A percentile compares a stretch with the other conserved stretches of the same genome.
phyloP scores from a whole-genome alignment of 2,797 vertebrate genomes.

The Pterois miles region DNA sequence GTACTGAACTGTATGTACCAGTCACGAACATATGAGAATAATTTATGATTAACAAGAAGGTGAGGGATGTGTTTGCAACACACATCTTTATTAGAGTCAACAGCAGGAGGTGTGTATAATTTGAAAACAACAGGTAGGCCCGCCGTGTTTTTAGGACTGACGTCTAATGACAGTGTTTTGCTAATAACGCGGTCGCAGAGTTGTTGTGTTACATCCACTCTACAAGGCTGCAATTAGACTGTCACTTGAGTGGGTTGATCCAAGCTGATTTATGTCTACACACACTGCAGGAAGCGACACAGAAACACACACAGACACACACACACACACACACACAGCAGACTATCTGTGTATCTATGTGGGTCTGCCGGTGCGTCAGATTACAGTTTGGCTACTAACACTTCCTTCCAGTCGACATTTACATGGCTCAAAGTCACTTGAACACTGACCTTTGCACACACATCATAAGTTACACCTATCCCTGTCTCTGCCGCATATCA shows the following conservation, averaged over 20 bases:
- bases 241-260: neutral
- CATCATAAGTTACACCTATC: neutral
- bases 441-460: neutral
- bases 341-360: neutral
- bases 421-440: neutral
- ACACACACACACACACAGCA: neutral
- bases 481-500: neutral
- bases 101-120: neutral
- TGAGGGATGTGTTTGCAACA: neutral
- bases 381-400: neutral
- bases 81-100: neutral
- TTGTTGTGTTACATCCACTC: constrained; percentile 2
- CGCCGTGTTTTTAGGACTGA: neutral
- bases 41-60: neutral
- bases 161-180: constrained; percentile 34
- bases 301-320: neutral
- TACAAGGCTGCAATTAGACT: constrained; percentile 34
- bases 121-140: constrained; percentile 1
- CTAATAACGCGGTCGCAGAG: constrained; percentile 13
- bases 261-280: neutral
- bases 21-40: neutral
- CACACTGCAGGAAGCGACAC: neutral
- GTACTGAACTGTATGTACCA: neutral
- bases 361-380: neutral
- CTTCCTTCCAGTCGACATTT: neutral